phyloP scores from a whole-genome alignment of 2,888 invertebrate genomes.

The Odontothrips loti region DNA sequence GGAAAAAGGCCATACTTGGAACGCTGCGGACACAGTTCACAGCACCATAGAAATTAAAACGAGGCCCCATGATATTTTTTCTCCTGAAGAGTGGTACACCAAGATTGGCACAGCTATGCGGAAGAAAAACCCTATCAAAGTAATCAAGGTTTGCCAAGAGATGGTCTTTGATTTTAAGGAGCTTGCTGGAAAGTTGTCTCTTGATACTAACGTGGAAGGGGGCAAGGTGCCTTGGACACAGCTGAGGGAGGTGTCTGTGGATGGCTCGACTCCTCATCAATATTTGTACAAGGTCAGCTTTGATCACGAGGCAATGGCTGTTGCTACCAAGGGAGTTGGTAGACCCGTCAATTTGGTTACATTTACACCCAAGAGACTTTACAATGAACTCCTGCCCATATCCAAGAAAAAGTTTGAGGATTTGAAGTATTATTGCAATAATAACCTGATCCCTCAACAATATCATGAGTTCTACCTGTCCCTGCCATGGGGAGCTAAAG shows the following conservation, averaged over 20 bases:
- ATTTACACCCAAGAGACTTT: background rate
- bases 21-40: constrained; percentile 38
- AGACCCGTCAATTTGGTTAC: background rate
- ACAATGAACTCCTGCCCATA: background rate
- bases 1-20: constrained; percentile 38
- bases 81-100: background rate
- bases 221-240: background rate
- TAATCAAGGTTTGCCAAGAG: background rate
- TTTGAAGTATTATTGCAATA: background rate
- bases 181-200: background rate
- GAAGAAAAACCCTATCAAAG: background rate
- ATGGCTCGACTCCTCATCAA: background rate
- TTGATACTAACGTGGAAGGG: background rate
- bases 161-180: background rate
- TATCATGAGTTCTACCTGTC: background rate
- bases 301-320: background rate
- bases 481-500: no score
- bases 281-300: background rate
- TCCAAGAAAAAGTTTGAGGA: background rate
- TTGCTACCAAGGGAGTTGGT: background rate
- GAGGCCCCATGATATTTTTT: constrained; percentile 13
- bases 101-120: background rate
- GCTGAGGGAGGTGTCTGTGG: background rate
- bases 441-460: background rate
- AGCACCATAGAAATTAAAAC: constrained; percentile 37